Evolutionary conservation across 2,888 invertebrate species (phyloP).

Genomic region (Dusona sp.): DNA sequence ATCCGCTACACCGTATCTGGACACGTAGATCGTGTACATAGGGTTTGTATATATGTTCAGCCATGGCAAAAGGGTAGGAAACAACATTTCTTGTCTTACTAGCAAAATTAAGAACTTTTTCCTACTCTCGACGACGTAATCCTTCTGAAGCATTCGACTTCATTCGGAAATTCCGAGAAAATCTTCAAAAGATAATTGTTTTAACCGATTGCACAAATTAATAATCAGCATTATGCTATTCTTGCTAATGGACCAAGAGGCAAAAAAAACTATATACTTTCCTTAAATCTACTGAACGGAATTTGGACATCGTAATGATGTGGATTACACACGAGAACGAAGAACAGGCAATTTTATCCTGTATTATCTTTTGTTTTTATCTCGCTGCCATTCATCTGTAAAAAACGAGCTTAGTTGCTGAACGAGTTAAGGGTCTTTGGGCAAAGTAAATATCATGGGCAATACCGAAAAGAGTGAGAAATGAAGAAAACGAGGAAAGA

Average conservation of each 20-base stretch:
- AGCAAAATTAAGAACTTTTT: not conserved
- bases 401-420: slow-evolving; percentile 5
- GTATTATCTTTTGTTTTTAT: slow-evolving; percentile 22
- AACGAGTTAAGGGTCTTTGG: slow-evolving; percentile 29
- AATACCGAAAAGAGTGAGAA: slow-evolving; percentile 3
- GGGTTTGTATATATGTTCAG: not conserved
- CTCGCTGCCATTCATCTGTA: slow-evolving; percentile 22
- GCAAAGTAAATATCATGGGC: slow-evolving; percentile 36
- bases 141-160: not conserved
- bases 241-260: not conserved
- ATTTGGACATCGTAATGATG: slow-evolving; percentile 25
- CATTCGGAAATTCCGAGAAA: not conserved
- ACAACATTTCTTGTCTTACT: not conserved
- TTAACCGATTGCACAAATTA: not conserved
- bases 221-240: not conserved
- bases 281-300: not conserved
- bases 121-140: not conserved
- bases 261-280: not conserved
- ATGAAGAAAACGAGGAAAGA: slow-evolving; percentile 21
- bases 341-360: slow-evolving; percentile 17
- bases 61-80: not conserved
- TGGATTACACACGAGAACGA: not conserved
- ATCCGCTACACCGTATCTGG: slow-evolving; percentile 10
- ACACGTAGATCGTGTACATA: slow-evolving; percentile 2
- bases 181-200: not conserved